phyloP scores from a whole-genome alignment of 2,888 invertebrate genomes.

The Cloeon dipterum region DNA sequence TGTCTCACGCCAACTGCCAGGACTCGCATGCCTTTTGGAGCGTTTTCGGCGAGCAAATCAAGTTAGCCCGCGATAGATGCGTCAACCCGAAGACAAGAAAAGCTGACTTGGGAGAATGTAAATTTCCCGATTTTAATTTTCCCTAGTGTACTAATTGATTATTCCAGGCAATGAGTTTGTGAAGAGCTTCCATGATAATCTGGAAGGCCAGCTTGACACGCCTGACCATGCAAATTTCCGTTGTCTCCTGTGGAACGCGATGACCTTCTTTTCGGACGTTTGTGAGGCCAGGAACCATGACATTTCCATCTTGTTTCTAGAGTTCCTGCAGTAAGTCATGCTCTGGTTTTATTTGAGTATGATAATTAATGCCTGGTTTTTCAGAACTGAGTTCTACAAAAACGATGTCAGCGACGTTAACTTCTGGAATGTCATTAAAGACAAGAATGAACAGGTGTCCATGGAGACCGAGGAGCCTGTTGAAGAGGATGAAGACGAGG shows the following conservation, averaged over 20 bases:
- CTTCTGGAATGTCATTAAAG: constrained; percentile 28
- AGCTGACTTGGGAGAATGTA: neutral
- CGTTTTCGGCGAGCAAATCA: constrained; percentile 34
- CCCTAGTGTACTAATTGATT: neutral
- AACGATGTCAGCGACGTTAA: constrained; percentile 29
- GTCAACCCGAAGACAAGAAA: neutral
- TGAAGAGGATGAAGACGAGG: constrained; percentile 10
- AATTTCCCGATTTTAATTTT: too few species aligned
- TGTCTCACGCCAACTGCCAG: constrained; percentile 42
- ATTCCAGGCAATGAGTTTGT: constrained; percentile 1
- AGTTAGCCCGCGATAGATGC: constrained; percentile 3
- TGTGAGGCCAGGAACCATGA: constrained; percentile 63
- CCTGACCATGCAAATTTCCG: constrained; percentile 56
- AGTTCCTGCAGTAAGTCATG: constrained; percentile 44
- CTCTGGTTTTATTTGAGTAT: constrained; percentile 5
- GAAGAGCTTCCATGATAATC: neutral
- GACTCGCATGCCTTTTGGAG: constrained; percentile 44
- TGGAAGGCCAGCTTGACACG: constrained; percentile 19
- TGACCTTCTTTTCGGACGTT: constrained; percentile 46
- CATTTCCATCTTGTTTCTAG: constrained; percentile 53
- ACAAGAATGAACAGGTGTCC: constrained; percentile 16
- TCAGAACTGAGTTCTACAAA: constrained; percentile 32
- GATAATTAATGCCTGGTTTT: constrained; percentile 4
- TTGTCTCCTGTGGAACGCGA: constrained; percentile 55
- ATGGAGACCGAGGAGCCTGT: constrained; percentile 14